Percentiles rank a stretch among this genome's conserved stretches.
Evolutionary conservation across 2,113 vertebrate species (phyloP).

Genomic region (Kryptolebias marmoratus): DNA sequence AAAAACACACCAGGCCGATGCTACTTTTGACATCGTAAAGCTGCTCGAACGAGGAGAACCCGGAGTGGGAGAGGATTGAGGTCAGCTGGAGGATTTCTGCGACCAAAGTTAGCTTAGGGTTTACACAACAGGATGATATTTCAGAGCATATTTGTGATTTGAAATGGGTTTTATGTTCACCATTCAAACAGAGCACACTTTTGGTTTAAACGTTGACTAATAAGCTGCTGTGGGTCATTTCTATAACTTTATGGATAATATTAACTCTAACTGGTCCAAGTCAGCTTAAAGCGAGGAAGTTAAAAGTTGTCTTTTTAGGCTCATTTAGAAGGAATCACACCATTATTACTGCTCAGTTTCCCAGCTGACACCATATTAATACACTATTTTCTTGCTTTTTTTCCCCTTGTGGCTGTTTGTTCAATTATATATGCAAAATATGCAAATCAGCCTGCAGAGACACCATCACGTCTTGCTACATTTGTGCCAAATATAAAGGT

Average conservation of each 20-base stretch:
- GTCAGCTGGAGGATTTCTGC: slow-evolving; percentile 52
- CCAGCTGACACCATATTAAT: no score
- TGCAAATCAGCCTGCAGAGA: background rate
- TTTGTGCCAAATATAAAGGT: background rate
- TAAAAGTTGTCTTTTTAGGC: no score
- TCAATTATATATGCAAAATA: background rate
- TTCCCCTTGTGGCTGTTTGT: no score
- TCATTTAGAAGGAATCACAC: no score
- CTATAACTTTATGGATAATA: no score
- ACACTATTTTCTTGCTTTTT: no score
- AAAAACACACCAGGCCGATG: slow-evolving; percentile 48
- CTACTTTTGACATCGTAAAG: slow-evolving; percentile 45
- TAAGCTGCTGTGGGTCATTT: no score
- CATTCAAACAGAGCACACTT: background rate
- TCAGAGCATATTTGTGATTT: background rate
- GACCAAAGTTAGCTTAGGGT: slow-evolving; percentile 50
- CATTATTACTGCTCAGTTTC: no score
- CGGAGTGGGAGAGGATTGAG: slow-evolving; percentile 67
- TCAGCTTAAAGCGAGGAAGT: no score
- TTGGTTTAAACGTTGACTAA: no score
- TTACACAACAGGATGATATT: slow-evolving; percentile 46
- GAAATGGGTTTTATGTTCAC: slow-evolving; percentile 2
- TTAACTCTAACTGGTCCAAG: no score
- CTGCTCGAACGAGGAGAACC: slow-evolving; percentile 44
- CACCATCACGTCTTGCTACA: background rate